Percentiles rank a stretch among this genome's conserved stretches.
Conservation (phyloP, 2,113 vertebrate species). For the Pipra filicauda region DNA sequence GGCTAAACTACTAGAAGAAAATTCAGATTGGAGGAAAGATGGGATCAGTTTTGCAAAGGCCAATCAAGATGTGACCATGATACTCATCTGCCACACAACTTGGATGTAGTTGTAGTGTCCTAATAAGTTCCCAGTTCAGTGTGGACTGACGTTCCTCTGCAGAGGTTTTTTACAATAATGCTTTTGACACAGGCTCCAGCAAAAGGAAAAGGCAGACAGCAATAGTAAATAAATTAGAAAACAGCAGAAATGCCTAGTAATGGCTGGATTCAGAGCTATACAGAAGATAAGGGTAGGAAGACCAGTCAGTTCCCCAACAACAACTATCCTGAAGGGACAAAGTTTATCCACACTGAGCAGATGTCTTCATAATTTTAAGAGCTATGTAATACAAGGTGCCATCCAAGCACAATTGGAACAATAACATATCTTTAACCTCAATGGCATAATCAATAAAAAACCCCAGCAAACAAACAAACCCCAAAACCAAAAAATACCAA, state of each 20-base stretch:
- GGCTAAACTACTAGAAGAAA: neutral
- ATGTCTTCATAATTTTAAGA: neutral
- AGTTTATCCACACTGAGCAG: neutral
- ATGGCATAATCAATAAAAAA: neutral
- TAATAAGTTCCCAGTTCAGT: neutral
- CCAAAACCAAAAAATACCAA: neutral
- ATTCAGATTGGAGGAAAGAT: neutral
- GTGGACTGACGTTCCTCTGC: neutral
- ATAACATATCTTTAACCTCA: neutral
- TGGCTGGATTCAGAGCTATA: neutral
- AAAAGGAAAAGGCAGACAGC: neutral
- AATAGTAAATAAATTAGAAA: neutral
- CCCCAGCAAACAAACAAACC: no score
- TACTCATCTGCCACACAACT: neutral
- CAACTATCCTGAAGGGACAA: neutral
- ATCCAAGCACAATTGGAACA: neutral
- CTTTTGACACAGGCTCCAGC: neutral
- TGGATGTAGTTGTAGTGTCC: fast-evolving
- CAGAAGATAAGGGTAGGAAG: neutral
- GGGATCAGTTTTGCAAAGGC: neutral
- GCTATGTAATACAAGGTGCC: neutral
- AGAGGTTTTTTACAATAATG: neutral
- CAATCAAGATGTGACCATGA: neutral
- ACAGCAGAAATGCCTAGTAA: neutral
- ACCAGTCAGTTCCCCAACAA: neutral